Percentiles rank a stretch among this genome's conserved stretches.
Conservation (phyloP, 2,797 vertebrate species). For the Distichodus sexfasciatus region DNA sequence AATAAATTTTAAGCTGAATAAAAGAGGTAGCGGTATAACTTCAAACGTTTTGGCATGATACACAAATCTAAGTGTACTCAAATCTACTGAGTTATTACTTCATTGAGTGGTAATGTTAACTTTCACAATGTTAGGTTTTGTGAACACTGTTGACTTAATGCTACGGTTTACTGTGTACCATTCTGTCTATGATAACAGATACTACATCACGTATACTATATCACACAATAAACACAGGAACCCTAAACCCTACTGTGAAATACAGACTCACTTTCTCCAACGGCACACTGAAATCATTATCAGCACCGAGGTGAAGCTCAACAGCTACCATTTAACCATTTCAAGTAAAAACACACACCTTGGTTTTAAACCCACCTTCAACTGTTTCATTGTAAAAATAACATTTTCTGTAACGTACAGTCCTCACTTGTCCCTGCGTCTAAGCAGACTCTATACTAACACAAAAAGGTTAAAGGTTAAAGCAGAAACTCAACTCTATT, state of each 20-base stretch:
- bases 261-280: constrained; percentile 29
- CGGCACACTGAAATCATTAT: constrained; percentile 61
- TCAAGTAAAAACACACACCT: constrained; percentile 49
- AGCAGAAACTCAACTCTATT: constrained; percentile 31
- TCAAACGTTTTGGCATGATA: no score
- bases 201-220: no score
- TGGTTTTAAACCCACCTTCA: constrained; percentile 41
- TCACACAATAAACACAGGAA: no score
- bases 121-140: no score
- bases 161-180: no score
- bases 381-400: constrained; percentile 45
- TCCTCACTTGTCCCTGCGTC: constrained; percentile 43
- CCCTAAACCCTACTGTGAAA: background rate
- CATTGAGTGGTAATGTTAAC: no score
- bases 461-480: constrained; percentile 26
- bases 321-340: constrained; percentile 52
- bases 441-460: constrained; percentile 35
- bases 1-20: no score
- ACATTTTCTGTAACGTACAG: constrained; percentile 38
- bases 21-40: no score
- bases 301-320: constrained; percentile 51
- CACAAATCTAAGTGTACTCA: no score
- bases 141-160: no score
- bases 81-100: no score
- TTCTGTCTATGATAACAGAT: no score